These are phyloP conservation scores for Zygothrica quintamaculata DNA, from an alignment of 2,888 invertebrate species.

Conservation along the genomic window DNA sequence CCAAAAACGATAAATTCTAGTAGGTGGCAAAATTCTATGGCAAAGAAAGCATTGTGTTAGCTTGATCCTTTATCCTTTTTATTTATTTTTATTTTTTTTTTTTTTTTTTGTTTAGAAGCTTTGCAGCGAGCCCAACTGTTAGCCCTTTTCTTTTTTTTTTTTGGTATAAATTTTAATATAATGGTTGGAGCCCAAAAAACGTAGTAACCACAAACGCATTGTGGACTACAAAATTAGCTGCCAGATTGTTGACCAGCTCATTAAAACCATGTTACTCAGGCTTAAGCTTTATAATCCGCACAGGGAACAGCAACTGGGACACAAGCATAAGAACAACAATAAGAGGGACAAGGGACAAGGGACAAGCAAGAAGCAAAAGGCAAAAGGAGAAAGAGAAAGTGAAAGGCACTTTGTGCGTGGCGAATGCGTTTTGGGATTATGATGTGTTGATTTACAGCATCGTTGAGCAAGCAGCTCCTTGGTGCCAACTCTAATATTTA, in stretches of 20 bases:
- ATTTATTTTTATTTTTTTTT: too few species aligned
- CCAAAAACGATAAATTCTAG: too few species aligned
- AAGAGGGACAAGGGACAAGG: too few species aligned
- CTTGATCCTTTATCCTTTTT: too few species aligned
- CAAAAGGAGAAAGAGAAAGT: not conserved
- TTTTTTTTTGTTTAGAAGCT: too few species aligned
- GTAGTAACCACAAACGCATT: conserved; percentile 23
- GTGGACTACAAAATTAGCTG: conserved; percentile 26
- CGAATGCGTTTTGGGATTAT: conserved; percentile 58
- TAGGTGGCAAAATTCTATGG: too few species aligned
- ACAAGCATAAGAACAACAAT: too few species aligned
- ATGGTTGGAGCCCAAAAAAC: not conserved
- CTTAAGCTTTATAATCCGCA: conserved; percentile 45
- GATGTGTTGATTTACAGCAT: conserved; percentile 70
- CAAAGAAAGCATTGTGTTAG: too few species aligned
- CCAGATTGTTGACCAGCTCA: conserved; percentile 57
- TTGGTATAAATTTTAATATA: too few species aligned
- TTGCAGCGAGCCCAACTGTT: conserved; percentile 25
- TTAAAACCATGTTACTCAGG: conserved; percentile 68
- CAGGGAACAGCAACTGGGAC: conserved; percentile 6
- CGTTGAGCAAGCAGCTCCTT: not conserved
- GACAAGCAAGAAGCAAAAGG: too few species aligned
- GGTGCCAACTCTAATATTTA: not conserved
- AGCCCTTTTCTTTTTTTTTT: too few species aligned
- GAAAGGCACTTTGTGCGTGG: not conserved